Percentiles rank a stretch among this genome's conserved stretches.
Conservation (phyloP, 2,113 vertebrate species). For the Rhinopomastus cyanomelas region DNA sequence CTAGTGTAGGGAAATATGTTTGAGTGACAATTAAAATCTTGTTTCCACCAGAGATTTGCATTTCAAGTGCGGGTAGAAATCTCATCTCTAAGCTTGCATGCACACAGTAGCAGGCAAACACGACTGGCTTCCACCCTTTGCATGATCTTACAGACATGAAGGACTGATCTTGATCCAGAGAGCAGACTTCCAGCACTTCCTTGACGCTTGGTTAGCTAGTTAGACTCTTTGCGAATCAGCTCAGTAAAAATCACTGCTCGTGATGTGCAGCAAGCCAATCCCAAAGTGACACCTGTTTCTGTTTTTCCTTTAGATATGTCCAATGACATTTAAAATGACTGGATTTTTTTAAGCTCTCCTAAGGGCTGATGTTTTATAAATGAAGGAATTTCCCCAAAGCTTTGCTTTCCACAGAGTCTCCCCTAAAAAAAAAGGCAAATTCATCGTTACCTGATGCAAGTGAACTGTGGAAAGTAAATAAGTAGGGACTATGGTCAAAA, state of each 20-base stretch:
- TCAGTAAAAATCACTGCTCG: background rate
- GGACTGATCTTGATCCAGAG: background rate
- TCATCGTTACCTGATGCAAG: background rate
- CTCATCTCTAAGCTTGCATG: accelerated
- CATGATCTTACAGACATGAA: background rate
- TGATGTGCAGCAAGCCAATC: background rate
- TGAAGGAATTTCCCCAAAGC: background rate
- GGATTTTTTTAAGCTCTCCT: background rate
- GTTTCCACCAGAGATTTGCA: background rate
- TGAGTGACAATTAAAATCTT: background rate
- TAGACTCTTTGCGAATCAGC: background rate
- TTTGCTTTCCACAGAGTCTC: background rate
- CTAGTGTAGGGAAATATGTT: background rate
- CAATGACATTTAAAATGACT: background rate
- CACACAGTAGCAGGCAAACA: background rate
- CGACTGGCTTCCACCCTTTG: background rate
- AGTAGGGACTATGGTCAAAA: background rate
- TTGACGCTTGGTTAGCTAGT: background rate
- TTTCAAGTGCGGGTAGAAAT: background rate
- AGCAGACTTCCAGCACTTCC: background rate
- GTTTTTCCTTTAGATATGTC: background rate
- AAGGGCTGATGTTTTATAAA: background rate
- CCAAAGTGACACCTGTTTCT: background rate
- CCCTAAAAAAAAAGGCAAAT: background rate
- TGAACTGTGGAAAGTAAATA: background rate